Percentiles rank a stretch among this genome's conserved stretches.
Conservation (phyloP, 2,113 vertebrate species). For the Oreotrochilus melanogaster region DNA sequence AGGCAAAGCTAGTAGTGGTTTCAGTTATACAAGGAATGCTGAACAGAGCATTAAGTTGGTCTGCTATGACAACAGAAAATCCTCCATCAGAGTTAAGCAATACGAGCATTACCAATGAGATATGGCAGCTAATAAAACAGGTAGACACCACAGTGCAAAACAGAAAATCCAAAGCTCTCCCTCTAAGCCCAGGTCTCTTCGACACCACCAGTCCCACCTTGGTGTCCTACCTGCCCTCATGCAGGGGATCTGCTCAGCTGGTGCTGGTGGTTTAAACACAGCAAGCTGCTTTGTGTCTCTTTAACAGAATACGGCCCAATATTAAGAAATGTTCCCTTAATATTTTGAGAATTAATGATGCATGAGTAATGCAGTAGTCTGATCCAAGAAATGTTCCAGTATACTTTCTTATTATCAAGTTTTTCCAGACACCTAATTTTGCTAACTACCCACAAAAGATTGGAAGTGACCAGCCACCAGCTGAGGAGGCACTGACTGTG, state of each 20-base stretch:
- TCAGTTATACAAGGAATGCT: not conserved
- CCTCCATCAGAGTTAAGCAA: not conserved
- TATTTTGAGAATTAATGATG: constrained; percentile 28
- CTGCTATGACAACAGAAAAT: not conserved
- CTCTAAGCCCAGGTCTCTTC: not conserved
- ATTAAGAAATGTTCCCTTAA: constrained; percentile 48
- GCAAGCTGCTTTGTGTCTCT: not conserved
- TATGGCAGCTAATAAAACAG: not conserved
- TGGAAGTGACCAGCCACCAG: not conserved
- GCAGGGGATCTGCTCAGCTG: not conserved
- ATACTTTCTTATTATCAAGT: not conserved
- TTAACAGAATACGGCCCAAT: not conserved
- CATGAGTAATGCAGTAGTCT: constrained; percentile 54
- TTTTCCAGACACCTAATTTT: constrained; percentile 48
- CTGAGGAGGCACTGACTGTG: not conserved
- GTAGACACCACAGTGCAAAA: accelerated
- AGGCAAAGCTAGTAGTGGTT: not conserved
- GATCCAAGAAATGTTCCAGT: constrained; percentile 54
- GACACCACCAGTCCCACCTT: not conserved
- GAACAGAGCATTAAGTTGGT: not conserved
- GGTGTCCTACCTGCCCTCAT: not conserved
- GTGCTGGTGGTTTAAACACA: accelerated
- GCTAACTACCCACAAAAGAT: not conserved
- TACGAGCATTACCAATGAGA: not conserved
- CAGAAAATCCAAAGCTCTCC: not conserved